Base-by-base conservation (phyloP, 2,113 vertebrate genomes). In the Merops nubicus region DNA sequence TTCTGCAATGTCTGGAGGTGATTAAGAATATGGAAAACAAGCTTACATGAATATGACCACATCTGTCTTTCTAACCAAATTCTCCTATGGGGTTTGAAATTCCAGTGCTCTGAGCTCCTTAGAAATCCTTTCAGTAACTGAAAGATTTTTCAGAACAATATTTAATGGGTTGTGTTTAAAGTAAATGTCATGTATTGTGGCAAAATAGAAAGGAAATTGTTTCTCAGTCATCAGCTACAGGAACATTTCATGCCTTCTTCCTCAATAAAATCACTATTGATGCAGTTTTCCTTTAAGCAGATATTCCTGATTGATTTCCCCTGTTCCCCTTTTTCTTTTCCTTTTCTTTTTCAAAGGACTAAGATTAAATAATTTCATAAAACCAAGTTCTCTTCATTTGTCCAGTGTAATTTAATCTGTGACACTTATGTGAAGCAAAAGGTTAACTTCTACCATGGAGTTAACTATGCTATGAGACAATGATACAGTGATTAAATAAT, bases 1-100 rank as follows among this genome's bases (percentile, higher is more conserved):
- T 87, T 70, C 81, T 76, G 2, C 65, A 53, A 23, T 73, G 97
- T 92, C 83, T 97, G 81, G 95, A 94, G 85, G 64, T 85, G 65
- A 95, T 96, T 88, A 96, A 45, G 84, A 93, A 80, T 96, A 78
- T 62, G 60, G 48, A 94, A 92, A 96, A 67, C 59, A 91, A 94
- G n/a, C 83, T 94, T 75, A 95, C 72, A 65, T 75, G 74, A 80
- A 85, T 95, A 92, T 96, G 89, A 78, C 53, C 75, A 76, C 89
- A 91, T 93, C 79, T 94, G 60, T 94, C 86, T 97, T 94, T 86
- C 81, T 72, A 87, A 62, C 15, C 11, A 74, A 57, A 59, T 62
- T 91, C 48, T 93, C 78, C 95, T 90, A 21, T 93, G 90, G 90
- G 95, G 6, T 92, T 92, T 90, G 77, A 88, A 96, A 77, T 96